A percentile compares a stretch with the other conserved stretches of the same genome.
Evolutionary conservation across 2,888 invertebrate genomes (phyloP).

Genomic region (Conus canariensis): DNA sequence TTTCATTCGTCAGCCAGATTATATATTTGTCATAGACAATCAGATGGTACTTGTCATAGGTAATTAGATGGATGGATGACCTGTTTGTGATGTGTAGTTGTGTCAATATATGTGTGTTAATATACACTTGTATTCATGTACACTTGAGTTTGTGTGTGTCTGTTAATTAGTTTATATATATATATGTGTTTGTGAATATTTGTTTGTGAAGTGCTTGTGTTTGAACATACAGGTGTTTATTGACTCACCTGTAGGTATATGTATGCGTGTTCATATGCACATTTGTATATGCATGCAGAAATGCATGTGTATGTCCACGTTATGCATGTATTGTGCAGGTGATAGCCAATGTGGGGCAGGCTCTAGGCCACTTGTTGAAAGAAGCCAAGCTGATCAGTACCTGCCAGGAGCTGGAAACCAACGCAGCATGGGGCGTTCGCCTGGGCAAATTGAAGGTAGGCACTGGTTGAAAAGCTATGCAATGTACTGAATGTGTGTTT

Average conservation of each 20-base stretch:
- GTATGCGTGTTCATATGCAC: not conserved
- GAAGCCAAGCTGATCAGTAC: conserved; percentile 58
- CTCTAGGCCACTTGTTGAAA: conserved; percentile 59
- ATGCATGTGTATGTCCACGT: not conserved
- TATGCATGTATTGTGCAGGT: conserved; percentile 51
- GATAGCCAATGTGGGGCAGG: conserved; percentile 65
- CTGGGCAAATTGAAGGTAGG: conserved; percentile 69
- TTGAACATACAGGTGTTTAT: too few species aligned
- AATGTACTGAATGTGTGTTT: not conserved
- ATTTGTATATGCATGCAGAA: not conserved
- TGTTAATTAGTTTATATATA: too few species aligned
- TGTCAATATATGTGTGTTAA: too few species aligned
- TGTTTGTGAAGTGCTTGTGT: too few species aligned
- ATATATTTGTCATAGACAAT: too few species aligned
- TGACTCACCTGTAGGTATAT: not conserved
- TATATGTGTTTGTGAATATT: too few species aligned
- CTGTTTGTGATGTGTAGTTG: too few species aligned
- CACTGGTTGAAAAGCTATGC: conserved; percentile 1
- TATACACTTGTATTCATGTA: too few species aligned
- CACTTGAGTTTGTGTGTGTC: too few species aligned
- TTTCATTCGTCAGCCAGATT: too few species aligned
- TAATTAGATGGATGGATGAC: too few species aligned
- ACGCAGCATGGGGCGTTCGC: conserved; percentile 70
- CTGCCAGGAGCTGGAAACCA: conserved; percentile 59
- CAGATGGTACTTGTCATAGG: too few species aligned